Percentiles rank a stretch among this genome's conserved stretches.
Conservation (phyloP, 2,888 invertebrate species). For the Ophion ventricosus region DNA sequence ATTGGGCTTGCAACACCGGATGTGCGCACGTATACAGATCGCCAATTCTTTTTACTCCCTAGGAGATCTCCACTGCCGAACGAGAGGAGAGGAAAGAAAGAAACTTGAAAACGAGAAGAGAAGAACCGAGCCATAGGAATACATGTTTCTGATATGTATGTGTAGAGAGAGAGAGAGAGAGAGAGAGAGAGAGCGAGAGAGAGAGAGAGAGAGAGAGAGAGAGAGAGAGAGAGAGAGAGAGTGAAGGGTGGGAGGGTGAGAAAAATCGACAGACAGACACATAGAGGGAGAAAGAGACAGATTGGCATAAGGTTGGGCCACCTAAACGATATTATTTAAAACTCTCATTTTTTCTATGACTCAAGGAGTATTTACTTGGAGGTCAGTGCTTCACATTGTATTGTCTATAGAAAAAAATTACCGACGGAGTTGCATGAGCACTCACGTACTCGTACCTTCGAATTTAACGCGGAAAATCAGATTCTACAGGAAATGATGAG, state of each 20-base stretch:
- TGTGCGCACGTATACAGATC: constrained; percentile 1
- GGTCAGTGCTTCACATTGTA: too few species aligned
- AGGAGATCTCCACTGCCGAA: constrained; percentile 64
- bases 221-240: too few species aligned
- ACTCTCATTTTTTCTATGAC: too few species aligned
- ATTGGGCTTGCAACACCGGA: not conserved
- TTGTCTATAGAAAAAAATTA: too few species aligned
- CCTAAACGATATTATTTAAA: too few species aligned
- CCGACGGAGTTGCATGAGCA: not conserved
- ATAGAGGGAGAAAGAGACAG: too few species aligned
- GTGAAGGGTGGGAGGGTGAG: too few species aligned
- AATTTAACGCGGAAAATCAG: not conserved
- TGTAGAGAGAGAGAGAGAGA: not conserved
- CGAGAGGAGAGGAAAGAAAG: constrained; percentile 52
- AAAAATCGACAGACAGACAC: not conserved
- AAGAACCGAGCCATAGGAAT: too few species aligned
- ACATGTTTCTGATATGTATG: too few species aligned
- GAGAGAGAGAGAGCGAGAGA: constrained; percentile 25
- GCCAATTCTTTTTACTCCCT: constrained; percentile 62
- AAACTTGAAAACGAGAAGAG: too few species aligned
- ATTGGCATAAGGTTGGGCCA: too few species aligned
- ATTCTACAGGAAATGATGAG: not conserved
- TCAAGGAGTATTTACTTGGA: too few species aligned
- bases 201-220: not conserved
- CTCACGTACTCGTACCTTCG: not conserved